Conservation (phyloP, 2,888 invertebrate species). For the Tachystola acroxantha region DNA sequence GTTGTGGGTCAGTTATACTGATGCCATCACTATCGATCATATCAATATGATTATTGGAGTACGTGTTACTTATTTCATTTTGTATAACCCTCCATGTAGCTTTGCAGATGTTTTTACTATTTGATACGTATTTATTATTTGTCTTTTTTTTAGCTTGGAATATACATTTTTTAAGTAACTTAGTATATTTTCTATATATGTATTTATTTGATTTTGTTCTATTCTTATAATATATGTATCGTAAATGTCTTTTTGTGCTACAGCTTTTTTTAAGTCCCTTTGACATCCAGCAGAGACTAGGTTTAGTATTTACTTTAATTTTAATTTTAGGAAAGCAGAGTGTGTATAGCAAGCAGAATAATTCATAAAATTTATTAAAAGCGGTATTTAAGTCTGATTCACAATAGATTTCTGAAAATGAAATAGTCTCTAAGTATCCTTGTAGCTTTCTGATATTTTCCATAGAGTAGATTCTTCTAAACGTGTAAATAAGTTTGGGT, state of each 20-base stretch:
- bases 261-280: conserved; percentile 4
- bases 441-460: conserved; percentile 5
- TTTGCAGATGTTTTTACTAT: background rate
- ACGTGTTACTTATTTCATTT: too few relatives aligned
- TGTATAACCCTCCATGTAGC: background rate
- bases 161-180: conserved; percentile 4
- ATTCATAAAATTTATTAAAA: conserved; percentile 2
- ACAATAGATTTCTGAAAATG: conserved; percentile 1
- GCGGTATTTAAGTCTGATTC: background rate
- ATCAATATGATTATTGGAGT: too few relatives aligned
- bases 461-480: background rate
- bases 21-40: too few relatives aligned
- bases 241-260: conserved; percentile 2
- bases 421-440: background rate
- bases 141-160: background rate
- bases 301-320: background rate
- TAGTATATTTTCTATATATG: conserved; percentile 1
- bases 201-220: background rate
- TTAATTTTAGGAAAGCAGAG: conserved; percentile 5
- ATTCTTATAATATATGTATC: background rate
- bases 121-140: background rate
- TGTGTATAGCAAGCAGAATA: background rate
- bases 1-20: too few relatives aligned
- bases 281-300: background rate
- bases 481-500: background rate